Conservation (phyloP, 1,140 invertebrate species). For the Rhizoglyphus robini region DNA sequence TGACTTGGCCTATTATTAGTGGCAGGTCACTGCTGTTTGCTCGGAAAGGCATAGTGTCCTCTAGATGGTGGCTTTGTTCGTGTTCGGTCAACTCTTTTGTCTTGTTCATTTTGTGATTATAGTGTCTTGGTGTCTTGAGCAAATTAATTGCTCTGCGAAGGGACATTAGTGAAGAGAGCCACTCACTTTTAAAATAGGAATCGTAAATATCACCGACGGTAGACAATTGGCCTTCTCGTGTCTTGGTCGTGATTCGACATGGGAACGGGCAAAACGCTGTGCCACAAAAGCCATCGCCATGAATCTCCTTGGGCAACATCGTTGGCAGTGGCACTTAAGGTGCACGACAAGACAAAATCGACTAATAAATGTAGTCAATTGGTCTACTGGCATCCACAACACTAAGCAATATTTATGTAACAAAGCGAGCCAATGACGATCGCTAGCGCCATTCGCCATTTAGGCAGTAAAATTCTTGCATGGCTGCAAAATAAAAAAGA, state of each 20-base stretch:
- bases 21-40: not conserved
- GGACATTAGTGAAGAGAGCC: not conserved
- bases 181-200: not conserved
- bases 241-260: too few relatives aligned
- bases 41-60: not conserved
- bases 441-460: not conserved
- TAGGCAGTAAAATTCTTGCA: not conserved
- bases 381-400: not conserved
- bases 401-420: not conserved
- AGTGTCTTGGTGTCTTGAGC: not conserved
- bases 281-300: too few relatives aligned
- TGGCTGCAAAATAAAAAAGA: not conserved
- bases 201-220: not conserved
- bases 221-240: not conserved
- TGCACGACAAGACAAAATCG: too few relatives aligned
- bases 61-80: not conserved
- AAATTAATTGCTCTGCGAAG: not conserved
- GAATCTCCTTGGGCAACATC: not conserved
- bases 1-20: not conserved
- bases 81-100: not conserved
- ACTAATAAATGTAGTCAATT: not conserved
- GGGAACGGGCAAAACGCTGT: not conserved
- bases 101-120: not conserved
- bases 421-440: not conserved
- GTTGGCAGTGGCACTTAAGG: not conserved